Evolutionary conservation across 2,797 vertebrate species (phyloP).

Genomic region (Bradypodion pumilum): DNA sequence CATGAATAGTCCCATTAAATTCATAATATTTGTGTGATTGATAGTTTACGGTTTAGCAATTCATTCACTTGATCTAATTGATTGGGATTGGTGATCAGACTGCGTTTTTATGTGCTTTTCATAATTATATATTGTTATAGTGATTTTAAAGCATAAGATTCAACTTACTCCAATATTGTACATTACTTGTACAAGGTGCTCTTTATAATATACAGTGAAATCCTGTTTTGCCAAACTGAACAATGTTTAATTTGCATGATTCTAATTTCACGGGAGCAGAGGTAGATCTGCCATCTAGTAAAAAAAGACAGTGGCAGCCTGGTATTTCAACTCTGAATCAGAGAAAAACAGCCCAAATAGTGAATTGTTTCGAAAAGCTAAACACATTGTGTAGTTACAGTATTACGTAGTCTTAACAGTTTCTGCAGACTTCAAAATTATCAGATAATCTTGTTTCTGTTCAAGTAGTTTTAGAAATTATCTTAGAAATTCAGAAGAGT

Average conservation of each 20-base stretch:
- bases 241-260: constrained; percentile 77
- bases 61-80: too few relatives aligned
- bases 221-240: constrained; percentile 62
- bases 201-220: constrained; percentile 51
- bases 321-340: constrained; percentile 70
- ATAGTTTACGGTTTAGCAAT: too few relatives aligned
- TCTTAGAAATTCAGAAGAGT: constrained; percentile 55
- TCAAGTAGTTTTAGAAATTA: constrained; percentile 68
- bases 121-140: constrained; percentile 19
- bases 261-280: constrained; percentile 73
- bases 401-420: constrained; percentile 78
- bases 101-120: constrained; percentile 14
- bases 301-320: constrained; percentile 75
- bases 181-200: constrained; percentile 36
- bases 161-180: constrained; percentile 26
- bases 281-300: constrained; percentile 79
- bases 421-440: constrained; percentile 73
- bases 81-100: too few relatives aligned
- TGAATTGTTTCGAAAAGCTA: constrained; percentile 78
- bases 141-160: constrained; percentile 8
- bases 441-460: constrained; percentile 57
- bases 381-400: constrained; percentile 79
- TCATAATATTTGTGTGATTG: too few relatives aligned
- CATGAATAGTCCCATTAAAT: too few relatives aligned
- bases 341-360: constrained; percentile 66